These are phyloP conservation scores for Argyresthia goedartella DNA, from an alignment of 2,888 invertebrate genomes.

Conservation along the genomic window DNA sequence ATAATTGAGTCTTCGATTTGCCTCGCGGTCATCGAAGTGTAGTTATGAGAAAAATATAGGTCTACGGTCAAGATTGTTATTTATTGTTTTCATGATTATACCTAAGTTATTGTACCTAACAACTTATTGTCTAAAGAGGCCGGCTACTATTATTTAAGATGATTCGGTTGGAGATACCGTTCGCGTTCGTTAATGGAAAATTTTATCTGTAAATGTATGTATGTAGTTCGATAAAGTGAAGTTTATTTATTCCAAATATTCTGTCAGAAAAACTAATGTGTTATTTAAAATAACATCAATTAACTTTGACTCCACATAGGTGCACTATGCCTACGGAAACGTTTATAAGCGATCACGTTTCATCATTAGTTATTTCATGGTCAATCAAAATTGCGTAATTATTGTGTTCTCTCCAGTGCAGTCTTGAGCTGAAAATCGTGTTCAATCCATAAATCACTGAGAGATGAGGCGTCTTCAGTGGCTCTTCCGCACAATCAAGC, in stretches of 20 bases:
- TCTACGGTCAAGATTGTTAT: not conserved
- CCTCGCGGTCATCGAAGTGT: conserved; percentile 1
- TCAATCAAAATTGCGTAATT: conserved; percentile 1
- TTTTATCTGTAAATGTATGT: too few species aligned
- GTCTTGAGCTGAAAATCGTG: too few species aligned
- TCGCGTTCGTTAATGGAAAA: too few species aligned
- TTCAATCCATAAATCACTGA: not conserved
- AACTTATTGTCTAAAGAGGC: not conserved
- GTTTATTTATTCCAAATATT: too few species aligned
- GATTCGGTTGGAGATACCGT: too few species aligned
- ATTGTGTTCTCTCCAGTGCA: not conserved
- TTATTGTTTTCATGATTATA: conserved; percentile 2
- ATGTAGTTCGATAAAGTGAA: too few species aligned
- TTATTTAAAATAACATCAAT: too few species aligned
- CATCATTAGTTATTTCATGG: not conserved
- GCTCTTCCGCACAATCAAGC: too few species aligned
- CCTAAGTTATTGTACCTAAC: not conserved
- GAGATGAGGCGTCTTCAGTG: not conserved
- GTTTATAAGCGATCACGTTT: not conserved
- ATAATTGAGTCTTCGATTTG: not conserved
- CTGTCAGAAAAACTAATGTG: too few species aligned
- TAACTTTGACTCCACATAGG: too few species aligned
- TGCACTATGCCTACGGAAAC: not conserved
- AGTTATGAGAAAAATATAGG: conserved; percentile 2
- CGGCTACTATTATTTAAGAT: not conserved